These are phyloP conservation scores for Ornithoptera alexandrae DNA, from an alignment of 2,888 invertebrate species.

Conservation along the genomic window DNA sequence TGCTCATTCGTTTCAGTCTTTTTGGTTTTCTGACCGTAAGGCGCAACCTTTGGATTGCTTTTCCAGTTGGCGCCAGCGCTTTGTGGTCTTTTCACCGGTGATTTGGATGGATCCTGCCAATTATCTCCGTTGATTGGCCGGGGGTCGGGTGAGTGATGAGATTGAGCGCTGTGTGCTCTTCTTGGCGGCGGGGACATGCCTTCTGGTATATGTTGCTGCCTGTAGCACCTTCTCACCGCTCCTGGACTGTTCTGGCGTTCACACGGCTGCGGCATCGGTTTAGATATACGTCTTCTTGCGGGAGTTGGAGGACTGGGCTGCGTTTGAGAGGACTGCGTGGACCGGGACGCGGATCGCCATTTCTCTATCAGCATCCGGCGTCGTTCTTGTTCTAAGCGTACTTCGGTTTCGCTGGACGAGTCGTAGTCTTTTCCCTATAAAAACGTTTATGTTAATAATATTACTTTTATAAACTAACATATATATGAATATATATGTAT, in stretches of 20 bases:
- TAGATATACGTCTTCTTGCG: conserved; percentile 55
- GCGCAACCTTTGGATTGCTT: conserved; percentile 67
- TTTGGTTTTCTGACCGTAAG: conserved; percentile 64
- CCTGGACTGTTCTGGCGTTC: conserved; percentile 67
- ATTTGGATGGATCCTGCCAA: conserved; percentile 67
- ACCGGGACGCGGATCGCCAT: conserved; percentile 87
- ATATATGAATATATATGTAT: no score
- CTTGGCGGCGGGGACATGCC: conserved; percentile 69
- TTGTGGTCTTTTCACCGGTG: conserved; percentile 71
- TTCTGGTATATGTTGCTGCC: conserved; percentile 62
- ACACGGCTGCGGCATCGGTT: conserved; percentile 59
- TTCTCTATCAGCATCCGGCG: conserved; percentile 84
- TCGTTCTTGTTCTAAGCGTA: conserved; percentile 83
- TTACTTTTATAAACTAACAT: neutral
- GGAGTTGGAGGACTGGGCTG: conserved; percentile 67
- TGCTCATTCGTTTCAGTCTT: conserved; percentile 61
- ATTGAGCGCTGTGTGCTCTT: conserved; percentile 63
- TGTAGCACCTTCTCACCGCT: conserved; percentile 56
- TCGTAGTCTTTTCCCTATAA: conserved; percentile 90
- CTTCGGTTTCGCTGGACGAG: conserved; percentile 87
- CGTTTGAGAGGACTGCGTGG: conserved; percentile 61
- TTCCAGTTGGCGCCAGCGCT: conserved; percentile 73
- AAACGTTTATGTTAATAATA: neutral
- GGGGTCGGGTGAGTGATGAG: conserved; percentile 56
- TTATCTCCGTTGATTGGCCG: conserved; percentile 65